Base-by-base conservation (phyloP, 2,888 invertebrate genomes). In the Timema cristinae region DNA sequence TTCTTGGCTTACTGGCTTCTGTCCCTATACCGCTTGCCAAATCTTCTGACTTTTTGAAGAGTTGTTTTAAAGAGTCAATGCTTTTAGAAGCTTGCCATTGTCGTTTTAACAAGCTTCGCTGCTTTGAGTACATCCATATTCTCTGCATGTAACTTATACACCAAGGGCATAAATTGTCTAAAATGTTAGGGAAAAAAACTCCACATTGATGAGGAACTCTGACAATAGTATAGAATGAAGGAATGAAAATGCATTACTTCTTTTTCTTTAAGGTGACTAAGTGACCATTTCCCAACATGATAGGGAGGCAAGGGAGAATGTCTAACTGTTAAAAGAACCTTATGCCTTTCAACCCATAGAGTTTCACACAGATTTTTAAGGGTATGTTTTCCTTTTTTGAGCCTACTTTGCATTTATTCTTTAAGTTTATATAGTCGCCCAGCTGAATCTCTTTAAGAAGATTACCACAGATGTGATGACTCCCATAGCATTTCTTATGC, bases 1-100 rank as follows among this genome's bases (percentile, higher is more conserved):
- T 54, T 54, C 54, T 59, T 59, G 59, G 59, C 59, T 59, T 59
- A 59, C 10, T 59, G 59, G n/a, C 6, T 59, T 59, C 16, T 59
- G 15, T 59, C n/a, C 59, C 10, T 32, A 32, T 59, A 2, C 32
- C 59, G 2, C 2, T 59, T 54, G 54, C 54, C 54, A 54, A 54
- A 54, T 54, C n/a, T 54, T n/a, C 54, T 2, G 54, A 54, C 54
- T 59, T n/a, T 59, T 59, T 59, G 59, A 59, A 59, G n/a, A 59
- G 10, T 59, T 59, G 59, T 32, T 59, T 59, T n/a, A 59, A 59
- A 9, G 59, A 16, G 59, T 59, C 4, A 6, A 5, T 59, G 59
- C 59, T 59, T 8, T 59, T 32, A 1, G 10, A 59, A 6, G 32
- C 15, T 59, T 59, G n/a, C 59, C 15, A 59, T 16, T 59, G 59